phyloP scores from a whole-genome alignment of 2,888 invertebrate species.

The Pegoplata infirma region DNA sequence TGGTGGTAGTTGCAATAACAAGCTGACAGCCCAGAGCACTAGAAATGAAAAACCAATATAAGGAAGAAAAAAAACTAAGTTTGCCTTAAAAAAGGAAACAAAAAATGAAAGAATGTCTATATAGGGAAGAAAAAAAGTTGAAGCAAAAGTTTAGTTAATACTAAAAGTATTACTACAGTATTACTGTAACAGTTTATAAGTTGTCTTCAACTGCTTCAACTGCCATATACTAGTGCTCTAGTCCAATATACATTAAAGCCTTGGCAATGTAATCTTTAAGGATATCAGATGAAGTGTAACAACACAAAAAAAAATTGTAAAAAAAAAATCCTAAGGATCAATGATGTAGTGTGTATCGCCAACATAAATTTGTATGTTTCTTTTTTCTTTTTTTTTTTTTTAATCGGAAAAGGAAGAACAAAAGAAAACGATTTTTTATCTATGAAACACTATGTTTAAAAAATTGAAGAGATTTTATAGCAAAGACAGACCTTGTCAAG shows the following conservation, averaged over 20 bases:
- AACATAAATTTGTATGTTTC: constrained; percentile 25
- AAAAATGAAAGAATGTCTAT: neutral
- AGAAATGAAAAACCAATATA: constrained; percentile 42
- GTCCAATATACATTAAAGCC: constrained; percentile 42
- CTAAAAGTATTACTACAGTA: constrained; percentile 24
- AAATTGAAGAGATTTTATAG: too few species aligned
- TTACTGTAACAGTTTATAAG: constrained; percentile 39
- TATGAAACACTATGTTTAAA: neutral
- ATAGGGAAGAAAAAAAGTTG: neutral
- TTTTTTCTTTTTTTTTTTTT: too few species aligned
- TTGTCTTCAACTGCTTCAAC: constrained; percentile 36
- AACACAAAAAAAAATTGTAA: neutral
- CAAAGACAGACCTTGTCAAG: too few species aligned
- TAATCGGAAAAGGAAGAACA: neutral
- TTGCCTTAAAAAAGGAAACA: constrained; percentile 4
- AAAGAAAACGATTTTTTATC: constrained; percentile 11
- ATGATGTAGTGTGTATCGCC: constrained; percentile 15
- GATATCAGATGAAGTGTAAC: constrained; percentile 45
- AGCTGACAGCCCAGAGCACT: constrained; percentile 49
- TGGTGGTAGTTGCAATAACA: constrained; percentile 43
- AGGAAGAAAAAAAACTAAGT: constrained; percentile 10
- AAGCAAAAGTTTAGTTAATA: constrained; percentile 39
- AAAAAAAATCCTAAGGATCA: constrained; percentile 25
- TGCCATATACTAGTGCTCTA: constrained; percentile 40
- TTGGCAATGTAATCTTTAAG: constrained; percentile 51